Evolutionary conservation across 2,797 vertebrate genomes (phyloP), one percentile per base, ranked within the genome.

Genomic region (Schizopygopsis malacanthus): DNA sequence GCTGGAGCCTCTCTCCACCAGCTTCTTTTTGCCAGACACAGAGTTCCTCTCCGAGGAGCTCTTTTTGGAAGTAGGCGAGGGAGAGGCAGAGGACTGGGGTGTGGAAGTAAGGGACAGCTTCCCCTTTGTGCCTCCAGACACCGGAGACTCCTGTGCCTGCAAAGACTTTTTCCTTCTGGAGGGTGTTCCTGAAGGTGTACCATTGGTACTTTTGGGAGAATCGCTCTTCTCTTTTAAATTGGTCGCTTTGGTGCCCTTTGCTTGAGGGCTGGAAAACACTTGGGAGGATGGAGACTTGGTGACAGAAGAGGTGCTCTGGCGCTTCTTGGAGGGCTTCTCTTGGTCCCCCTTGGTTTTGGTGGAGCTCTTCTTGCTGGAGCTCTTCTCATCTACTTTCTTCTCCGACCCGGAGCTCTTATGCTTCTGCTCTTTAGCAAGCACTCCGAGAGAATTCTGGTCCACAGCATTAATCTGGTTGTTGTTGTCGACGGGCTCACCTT

Each of bases 401-500:
- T 72, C 80, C 25, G 95, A 92, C 41, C 94, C 94, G 0, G 89
- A 88, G n/a, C 94, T 93, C 75, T 95, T 95, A 39, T 93, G 92
- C 73, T 96, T 97, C 84, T 92, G 95, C 67, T 99, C 98, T 93
- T 97, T 98, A 80, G 96, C 93, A 3, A 96, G 97, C 80, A 96
- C 95, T 70, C 95, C 94, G 84, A 97, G 96, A 28, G n/a, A 93
- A 16, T 97, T 97, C 94, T 98, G 97, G 91, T 98, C 97, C 81
- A 97, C 92, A 81, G 97, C 97, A 77, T 97, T 96, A 0, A 97
- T 97, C 92, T 97, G 97, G 92, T 98, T 99, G 94, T 99, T 99
- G 94, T 98, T 98, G 90, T 98, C 97, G 28, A 96, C 94, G 2
- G 96, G 92, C 86, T 97, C 97, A 8, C 94, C 93, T 88, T 96